Conservation (phyloP, 2,113 vertebrate species). For the Malurus cyaneus region DNA sequence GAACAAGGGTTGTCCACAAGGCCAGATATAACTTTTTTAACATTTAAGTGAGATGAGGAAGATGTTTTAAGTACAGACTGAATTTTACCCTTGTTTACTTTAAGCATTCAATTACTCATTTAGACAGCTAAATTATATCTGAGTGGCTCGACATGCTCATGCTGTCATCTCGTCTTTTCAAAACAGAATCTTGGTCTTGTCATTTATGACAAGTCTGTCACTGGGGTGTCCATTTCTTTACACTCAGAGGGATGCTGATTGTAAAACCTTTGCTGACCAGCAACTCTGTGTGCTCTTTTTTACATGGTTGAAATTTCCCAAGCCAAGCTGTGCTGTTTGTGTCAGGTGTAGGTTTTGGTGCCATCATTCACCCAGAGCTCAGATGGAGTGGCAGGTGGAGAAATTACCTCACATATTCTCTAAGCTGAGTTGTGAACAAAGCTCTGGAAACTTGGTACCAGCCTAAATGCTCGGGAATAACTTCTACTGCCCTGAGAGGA, state of each 20-base stretch:
- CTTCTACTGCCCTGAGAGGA: not conserved
- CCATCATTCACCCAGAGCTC: not conserved
- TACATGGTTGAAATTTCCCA: not conserved
- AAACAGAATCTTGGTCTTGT: not conserved
- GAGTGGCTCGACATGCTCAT: not conserved
- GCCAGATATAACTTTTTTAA: not conserved
- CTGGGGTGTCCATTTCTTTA: not conserved
- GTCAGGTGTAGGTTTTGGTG: not conserved
- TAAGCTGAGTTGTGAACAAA: not conserved
- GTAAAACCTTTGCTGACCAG: not conserved
- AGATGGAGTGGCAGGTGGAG: not conserved
- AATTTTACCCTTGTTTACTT: not conserved
- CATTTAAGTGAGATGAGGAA: not conserved
- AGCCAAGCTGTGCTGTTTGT: not conserved
- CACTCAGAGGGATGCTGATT: not conserved
- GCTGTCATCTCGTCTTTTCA: not conserved
- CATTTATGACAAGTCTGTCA: accelerated
- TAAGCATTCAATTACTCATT: not conserved
- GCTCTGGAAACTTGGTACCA: not conserved
- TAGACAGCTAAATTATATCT: not conserved
- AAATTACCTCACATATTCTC: not conserved
- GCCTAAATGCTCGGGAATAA: not conserved
- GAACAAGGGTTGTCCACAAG: not conserved
- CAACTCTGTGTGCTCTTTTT: accelerated
- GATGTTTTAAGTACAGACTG: not conserved